Conservation (phyloP, 2,113 vertebrate species). For the Hemichromis elongatus region DNA sequence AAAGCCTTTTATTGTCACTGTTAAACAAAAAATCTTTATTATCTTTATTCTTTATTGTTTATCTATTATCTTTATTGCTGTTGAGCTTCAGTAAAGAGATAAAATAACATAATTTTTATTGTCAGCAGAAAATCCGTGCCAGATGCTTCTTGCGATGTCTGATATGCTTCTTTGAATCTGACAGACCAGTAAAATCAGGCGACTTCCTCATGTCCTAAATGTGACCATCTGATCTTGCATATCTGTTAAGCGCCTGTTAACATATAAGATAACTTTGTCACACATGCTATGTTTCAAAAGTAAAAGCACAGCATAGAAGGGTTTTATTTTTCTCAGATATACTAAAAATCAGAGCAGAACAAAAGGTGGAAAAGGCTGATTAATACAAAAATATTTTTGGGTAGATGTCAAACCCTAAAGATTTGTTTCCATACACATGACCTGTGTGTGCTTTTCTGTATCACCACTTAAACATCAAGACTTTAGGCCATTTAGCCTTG, state of each 20-base stretch:
- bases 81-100: not conserved
- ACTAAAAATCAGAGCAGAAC: not conserved
- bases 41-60: not conserved
- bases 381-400: no score
- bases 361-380: not conserved
- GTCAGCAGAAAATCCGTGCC: not conserved
- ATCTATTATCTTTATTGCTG: slow-evolving; percentile 29
- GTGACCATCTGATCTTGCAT: not conserved
- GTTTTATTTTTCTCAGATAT: not conserved
- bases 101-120: not conserved
- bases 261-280: not conserved
- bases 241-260: not conserved
- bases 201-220: not conserved
- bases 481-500: not conserved
- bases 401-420: not conserved
- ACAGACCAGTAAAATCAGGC: not conserved
- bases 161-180: not conserved
- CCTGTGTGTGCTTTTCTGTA: not conserved
- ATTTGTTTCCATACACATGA: not conserved
- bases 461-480: not conserved
- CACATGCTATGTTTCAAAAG: not conserved
- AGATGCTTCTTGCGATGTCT: not conserved
- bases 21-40: not conserved
- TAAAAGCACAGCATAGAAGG: not conserved
- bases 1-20: not conserved